phyloP scores from a whole-genome alignment of 1,140 invertebrate species.

The Bathynomus jamesi region DNA sequence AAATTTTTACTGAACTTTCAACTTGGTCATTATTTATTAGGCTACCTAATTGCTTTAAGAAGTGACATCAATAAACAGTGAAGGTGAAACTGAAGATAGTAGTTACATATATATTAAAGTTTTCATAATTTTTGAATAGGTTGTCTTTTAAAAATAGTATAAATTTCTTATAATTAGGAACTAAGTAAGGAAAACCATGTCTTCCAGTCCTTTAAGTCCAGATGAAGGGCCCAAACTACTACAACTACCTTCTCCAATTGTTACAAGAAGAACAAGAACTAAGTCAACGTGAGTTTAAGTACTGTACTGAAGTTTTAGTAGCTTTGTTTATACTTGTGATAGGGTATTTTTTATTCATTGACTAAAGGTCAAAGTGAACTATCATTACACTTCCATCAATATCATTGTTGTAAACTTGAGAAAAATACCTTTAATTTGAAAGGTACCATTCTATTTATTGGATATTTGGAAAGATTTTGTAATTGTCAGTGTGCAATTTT shows the following conservation, averaged over 20 bases:
- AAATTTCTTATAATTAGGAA: too few species aligned
- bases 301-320: slow-evolving; percentile 39
- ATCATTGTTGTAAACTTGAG: not conserved
- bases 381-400: not conserved
- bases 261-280: slow-evolving; percentile 65
- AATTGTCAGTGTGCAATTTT: too few species aligned
- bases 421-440: not conserved
- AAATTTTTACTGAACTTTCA: too few species aligned
- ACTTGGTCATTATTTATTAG: too few species aligned
- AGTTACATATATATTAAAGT: too few species aligned
- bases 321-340: not conserved
- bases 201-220: not conserved
- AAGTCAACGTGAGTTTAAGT: slow-evolving; percentile 54
- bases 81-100: too few species aligned
- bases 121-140: too few species aligned
- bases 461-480: not conserved
- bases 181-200: too few species aligned
- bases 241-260: slow-evolving; percentile 63
- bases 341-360: not conserved
- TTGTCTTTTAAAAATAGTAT: too few species aligned
- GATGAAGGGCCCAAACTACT: not conserved
- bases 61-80: too few species aligned
- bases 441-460: not conserved
- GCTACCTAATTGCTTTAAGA: too few species aligned
- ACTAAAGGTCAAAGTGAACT: not conserved